Evolutionary conservation across 2,797 vertebrate species (phyloP), one percentile per base, ranked within the genome.

Genomic region (Anabas testudineus): DNA sequence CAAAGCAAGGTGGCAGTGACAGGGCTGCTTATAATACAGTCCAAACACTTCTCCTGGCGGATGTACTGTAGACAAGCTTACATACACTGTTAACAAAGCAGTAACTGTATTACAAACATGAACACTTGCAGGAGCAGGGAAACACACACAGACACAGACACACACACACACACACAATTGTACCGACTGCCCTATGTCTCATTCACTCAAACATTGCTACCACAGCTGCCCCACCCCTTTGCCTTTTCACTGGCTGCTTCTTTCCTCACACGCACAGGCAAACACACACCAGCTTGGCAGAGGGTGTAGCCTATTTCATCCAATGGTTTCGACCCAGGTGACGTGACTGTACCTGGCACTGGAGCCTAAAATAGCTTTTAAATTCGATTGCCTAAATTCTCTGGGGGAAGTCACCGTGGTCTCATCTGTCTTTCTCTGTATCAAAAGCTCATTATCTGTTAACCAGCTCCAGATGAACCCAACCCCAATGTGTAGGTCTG

Each of bases 351-450:
- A 89, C 86, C 88, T 89, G 76, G 71, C 88, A 81, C 65, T 5
- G 67, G 43, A 51, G 77, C 83, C 76, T 61, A 71, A 89, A 91
- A 91, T 91, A 93, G 87, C 74, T 87, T 79, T 80, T 59, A 84
- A 90, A 91, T 90, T 88, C 69, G 78, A 91, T 91, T 89, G 75
- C 71, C 55, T 65, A 71, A 85, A 87, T 81, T 90, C 87, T 81
- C 87, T 1, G 34, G 85, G 85, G 81, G 87, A 78, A 76, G 72
- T 76, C 78, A 62, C 8, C 10, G 80, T 32, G 67, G 78, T 80
- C 84, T 87, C 83, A 83, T 87, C 84, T 81, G 83, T 87, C 84
- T 81, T 24, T 71, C 76, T 81, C 62, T 16, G 46, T 69, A 80
- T 75, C 61, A 67, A 71, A 60, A 78, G 49, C 47, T 48, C 21